Base-by-base conservation (phyloP, 2,888 invertebrate species). In the Syrphus vitripennis region DNA sequence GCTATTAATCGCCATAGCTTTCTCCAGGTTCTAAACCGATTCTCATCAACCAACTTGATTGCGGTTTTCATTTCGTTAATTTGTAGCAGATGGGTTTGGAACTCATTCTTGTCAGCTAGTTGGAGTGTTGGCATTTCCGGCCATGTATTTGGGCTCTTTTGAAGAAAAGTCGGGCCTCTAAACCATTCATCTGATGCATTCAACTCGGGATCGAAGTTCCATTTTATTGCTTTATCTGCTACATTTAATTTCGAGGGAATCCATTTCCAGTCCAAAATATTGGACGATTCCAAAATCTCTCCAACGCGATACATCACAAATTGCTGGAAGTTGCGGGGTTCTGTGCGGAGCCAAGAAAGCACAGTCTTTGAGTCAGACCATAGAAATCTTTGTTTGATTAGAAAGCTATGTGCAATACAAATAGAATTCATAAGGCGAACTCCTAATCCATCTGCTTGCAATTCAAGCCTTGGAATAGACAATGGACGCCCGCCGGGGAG, bases 321-420 rank as follows among this genome's bases (percentile, higher is more conserved):
- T 42, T 87, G 75, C n/a, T 80, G 70, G 14, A 65, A 81, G 1
- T 42, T 74, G 61, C 89, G 24, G 67, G 87, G 83, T 7, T 89
- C 88, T 2, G 88, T 88, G 24, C 79, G 63, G 12, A 89, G 63
- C 89, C 89, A 88, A 42, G 71, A 74, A 29, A 89, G 40, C 21
- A 88, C 88, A 19, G 80, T 87, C 50, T 55, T 86, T 4, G 89
- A 89, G 61, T 89, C 89, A 2, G 88, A 76, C 89, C 88, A 89
- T 57, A 87, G 87, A 16, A 71, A 19, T 1, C 12, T 83, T 19
- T 79, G 24, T 2, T 26, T 24, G 24, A 88, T 76, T 6, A 45
- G 34, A 14, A 88, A 55, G 10, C 34, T 69, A 26, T 69, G 50
- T 10, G 40, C 14, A 4, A 4, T 16, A 24, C 53, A 53, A 3